Base-by-base conservation (phyloP, 2,797 vertebrate species). In the Babyrousa celebensis region DNA sequence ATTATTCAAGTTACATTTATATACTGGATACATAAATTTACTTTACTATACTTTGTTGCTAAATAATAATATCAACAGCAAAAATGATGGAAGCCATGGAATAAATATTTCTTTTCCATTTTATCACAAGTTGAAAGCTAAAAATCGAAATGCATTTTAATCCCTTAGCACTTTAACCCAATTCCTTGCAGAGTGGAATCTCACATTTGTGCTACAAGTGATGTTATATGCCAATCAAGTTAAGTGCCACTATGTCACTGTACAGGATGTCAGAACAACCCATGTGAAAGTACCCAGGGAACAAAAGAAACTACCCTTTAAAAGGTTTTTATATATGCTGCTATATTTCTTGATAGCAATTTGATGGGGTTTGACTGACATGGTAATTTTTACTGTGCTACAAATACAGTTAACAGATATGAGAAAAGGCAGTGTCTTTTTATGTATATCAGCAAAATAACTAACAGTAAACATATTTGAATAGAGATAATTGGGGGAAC, bases 241-340 rank as follows among this genome's bases (percentile, higher is more conserved):
- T 97, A 71, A 97, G 32, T 70, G 14, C 2, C 32, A 78, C 3
- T 92, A 63, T 85, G 23, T 97, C 87, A 96, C 43, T 97, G n/a
- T 84, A 83, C 21, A 85, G 65, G 58, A 40, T 91, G 17, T 15
- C 43, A 95, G n/a, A 96, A 91, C 8, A 92, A 75, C 6, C 65
- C 40, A 89, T 84, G 52, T 87, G 29, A 95, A 18, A 94, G 74
- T 29, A 63, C 0, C 12, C 78, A 36, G 4, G 11, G 70, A 91
- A 60, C 29, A 2, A 32, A 88, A 93, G 16, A 88, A 97, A 70
- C 25, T 6, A 2, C 1, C 32, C n/a, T 96, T 90, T 88, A 68
- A 96, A 27, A 43, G 43, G 3, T 68, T 75, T 92, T 97, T 21
- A 87, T 12, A 89, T 88, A 90, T 63, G 21, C 8, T 0, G 14